A percentile compares a stretch with the other conserved stretches of the same genome.
Evolutionary conservation across 2,888 invertebrate species (phyloP).

Genomic region (Caenorhabditis sp.): DNA sequence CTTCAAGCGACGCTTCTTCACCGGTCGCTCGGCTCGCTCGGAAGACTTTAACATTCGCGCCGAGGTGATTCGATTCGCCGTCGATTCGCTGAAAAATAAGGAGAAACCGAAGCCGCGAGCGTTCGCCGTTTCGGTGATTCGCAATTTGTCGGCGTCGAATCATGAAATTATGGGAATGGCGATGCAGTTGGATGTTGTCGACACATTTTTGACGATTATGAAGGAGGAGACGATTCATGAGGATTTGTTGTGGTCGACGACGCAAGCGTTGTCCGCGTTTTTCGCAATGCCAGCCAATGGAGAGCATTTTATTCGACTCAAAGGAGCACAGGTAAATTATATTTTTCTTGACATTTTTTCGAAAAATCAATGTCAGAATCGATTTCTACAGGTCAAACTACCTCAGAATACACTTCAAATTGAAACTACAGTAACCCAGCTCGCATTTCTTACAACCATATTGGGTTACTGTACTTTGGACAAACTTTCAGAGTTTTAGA

Average conservation of each 20-base stretch:
- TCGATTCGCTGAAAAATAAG: conserved; percentile 12
- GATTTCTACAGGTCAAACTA: no score
- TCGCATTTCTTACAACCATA: no score
- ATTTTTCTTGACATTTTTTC: neutral
- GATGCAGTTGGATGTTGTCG: conserved; percentile 7
- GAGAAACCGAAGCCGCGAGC: conserved; percentile 17
- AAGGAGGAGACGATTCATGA: conserved; percentile 22
- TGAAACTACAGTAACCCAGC: no score
- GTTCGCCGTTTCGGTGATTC: conserved; percentile 25
- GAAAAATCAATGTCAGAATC: no score
- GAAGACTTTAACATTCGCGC: conserved; percentile 2
- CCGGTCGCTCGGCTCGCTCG: neutral
- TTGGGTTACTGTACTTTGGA: no score
- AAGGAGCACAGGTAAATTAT: conserved; percentile 24
- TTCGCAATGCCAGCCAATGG: conserved; percentile 5
- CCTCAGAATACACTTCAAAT: no score
- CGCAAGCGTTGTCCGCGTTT: conserved; percentile 25
- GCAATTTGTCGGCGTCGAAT: conserved; percentile 16
- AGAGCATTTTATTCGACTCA: conserved; percentile 15
- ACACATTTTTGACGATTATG: conserved; percentile 13
- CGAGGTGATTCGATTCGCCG: conserved; percentile 13
- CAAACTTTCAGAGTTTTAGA: no score
- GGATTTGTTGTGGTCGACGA: conserved; percentile 35
- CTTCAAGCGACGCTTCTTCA: conserved; percentile 2
- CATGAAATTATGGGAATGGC: conserved; percentile 8